Evolutionary conservation across 2,888 invertebrate species (phyloP).

Genomic region (Leptodirus hochenwartii): DNA sequence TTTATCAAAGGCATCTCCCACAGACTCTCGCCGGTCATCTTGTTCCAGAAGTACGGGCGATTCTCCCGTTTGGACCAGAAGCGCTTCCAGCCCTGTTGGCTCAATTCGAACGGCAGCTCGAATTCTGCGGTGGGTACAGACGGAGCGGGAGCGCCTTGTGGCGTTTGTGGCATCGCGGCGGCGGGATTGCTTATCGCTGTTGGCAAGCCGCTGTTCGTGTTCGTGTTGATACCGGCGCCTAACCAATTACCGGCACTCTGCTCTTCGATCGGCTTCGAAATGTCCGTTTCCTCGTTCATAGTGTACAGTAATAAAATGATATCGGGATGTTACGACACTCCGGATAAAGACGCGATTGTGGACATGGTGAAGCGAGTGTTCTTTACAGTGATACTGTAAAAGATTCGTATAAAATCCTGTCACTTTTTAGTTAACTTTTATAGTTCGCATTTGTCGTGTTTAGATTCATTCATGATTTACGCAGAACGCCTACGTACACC

Average conservation of each 20-base stretch:
- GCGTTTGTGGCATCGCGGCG: conserved; percentile 32
- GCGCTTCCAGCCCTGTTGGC: conserved; percentile 87
- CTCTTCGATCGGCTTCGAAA: too few species aligned
- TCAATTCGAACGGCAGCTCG: conserved; percentile 43
- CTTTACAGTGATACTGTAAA: too few species aligned
- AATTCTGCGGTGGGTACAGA: conserved; percentile 27
- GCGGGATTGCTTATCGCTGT: conserved; percentile 7
- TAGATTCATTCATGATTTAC: conserved; percentile 27
- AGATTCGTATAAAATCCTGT: background rate
- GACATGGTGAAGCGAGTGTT: conserved; percentile 3
- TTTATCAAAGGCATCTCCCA: conserved; percentile 85
- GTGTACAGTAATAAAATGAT: conserved; percentile 13
- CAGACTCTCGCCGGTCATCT: conserved; percentile 84
- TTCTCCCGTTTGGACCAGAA: conserved; percentile 95
- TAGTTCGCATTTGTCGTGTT: too few species aligned
- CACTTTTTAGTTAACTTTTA: background rate
- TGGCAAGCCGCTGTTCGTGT: conserved; percentile 18
- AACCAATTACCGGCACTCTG: too few species aligned
- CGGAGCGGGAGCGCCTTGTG: conserved; percentile 35
- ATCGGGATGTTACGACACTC: too few species aligned
- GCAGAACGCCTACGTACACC: conserved; percentile 25
- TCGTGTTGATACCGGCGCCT: too few species aligned
- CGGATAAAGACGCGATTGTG: conserved; percentile 5
- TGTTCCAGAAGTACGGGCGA: conserved; percentile 93
- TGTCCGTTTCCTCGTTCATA: conserved; percentile 27